Base-by-base conservation (phyloP, 2,797 vertebrate genomes). In the Acanthurus lineatus region DNA sequence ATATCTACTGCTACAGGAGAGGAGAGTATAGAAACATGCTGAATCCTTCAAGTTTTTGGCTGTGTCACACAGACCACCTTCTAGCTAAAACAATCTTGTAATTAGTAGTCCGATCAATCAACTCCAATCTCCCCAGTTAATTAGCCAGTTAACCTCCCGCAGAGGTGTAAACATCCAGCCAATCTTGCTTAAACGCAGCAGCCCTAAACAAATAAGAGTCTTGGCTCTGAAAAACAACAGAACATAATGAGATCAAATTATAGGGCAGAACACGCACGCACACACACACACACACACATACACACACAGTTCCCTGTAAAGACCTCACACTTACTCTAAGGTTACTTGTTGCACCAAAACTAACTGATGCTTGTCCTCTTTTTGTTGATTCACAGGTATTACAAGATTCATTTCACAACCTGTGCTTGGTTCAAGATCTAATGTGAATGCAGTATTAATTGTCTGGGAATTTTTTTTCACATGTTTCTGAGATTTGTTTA, bases 111-210 rank as follows among this genome's bases (percentile, higher is more conserved):
- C 78, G 74, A 78, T 91, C 89, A 77, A 73, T 93, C 88, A 89
- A 76, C 81, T 81, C 64, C 48, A 86, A 38, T 89, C 88, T 86
- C 79, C 86, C 82, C 80, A 84, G 40, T 70, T 84, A 93, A 90
- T 89, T 57, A 85, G 81, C 73, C 87, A 85, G 82, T 91, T 88
- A 87, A 84, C 86, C 88, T 88, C 87, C 89, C 86, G 87, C 87
- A 54, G 63, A 90, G 75, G 79, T 82, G 77, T 92, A 93, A 93
- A 93, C 92, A 92, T 82, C 49, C 62, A 88, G 70, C 84, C 82
- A 89, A 84, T 88, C 86, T 80, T 78, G 51, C 67, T 81, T 84
- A 92, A 90, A 90, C 88, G 91, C 73, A 87, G 76, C 62, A 76
- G 64, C 42, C 40, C 32, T 57, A 2, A 63, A 61, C 82, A 86